Percentiles rank a stretch among this genome's conserved stretches.
These are phyloP conservation scores for Mesocentrotus franciscanus DNA, from an alignment of 53 echinoderm and acorn worm genomes.

Conservation along the genomic window DNA sequence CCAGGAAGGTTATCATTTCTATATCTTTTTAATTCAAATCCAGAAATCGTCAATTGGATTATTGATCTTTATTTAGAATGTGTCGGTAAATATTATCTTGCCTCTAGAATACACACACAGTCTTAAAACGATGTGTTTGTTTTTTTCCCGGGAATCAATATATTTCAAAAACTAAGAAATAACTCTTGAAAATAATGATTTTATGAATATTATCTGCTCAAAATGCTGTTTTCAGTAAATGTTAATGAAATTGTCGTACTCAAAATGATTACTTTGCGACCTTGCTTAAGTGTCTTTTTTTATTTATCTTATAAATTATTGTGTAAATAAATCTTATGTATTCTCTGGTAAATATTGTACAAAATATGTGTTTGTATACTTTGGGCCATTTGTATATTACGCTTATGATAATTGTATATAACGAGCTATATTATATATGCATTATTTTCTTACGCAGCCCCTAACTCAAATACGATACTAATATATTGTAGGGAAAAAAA, in stretches of 20 bases:
- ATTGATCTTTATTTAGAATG: too few species aligned
- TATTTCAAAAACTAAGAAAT: too few species aligned
- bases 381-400: background rate
- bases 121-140: too few species aligned
- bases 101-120: too few species aligned
- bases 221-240: background rate
- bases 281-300: background rate
- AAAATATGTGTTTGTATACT: background rate
- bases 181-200: too few species aligned
- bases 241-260: background rate
- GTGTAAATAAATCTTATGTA: background rate
- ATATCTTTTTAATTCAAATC: too few species aligned
- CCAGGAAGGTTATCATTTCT: too few species aligned
- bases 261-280: background rate
- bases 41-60: too few species aligned
- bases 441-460: background rate
- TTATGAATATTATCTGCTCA: too few species aligned
- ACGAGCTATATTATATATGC: background rate
- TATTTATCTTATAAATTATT: background rate
- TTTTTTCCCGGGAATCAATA: too few species aligned
- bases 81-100: too few species aligned
- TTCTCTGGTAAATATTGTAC: background rate
- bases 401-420: conserved; percentile 23
- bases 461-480: background rate
- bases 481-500: background rate